Conservation (phyloP, 2,797 vertebrate genomes). For the Hyperoplus lanceolatus region DNA sequence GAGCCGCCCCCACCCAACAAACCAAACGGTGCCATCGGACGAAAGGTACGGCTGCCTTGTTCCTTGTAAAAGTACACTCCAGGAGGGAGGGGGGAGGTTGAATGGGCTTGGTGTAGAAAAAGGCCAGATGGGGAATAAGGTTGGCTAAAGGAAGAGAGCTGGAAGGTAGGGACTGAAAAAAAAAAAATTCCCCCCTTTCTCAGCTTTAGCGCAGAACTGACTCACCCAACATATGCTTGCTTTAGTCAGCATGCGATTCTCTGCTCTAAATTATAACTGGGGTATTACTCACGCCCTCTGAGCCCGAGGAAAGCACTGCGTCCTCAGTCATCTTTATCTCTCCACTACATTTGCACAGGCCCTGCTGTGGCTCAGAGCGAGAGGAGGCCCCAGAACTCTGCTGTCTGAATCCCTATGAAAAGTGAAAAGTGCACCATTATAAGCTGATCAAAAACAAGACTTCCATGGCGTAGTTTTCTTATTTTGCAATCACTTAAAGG, state of each 20-base stretch:
- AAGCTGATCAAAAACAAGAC: slow-evolving; percentile 37
- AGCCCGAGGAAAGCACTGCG: slow-evolving; percentile 74
- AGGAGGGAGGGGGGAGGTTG: slow-evolving; percentile 15
- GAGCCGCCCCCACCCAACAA: slow-evolving; percentile 96
- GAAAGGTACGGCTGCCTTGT: slow-evolving; percentile 88
- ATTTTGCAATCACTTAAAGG: slow-evolving; percentile 34
- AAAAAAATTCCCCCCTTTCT: slow-evolving; percentile 45
- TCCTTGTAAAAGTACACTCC: slow-evolving; percentile 50
- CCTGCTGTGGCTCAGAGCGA: slow-evolving; percentile 24
- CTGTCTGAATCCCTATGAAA: slow-evolving; percentile 21
- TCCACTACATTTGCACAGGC: slow-evolving; percentile 62
- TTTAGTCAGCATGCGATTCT: slow-evolving; percentile 83
- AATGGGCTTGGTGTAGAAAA: slow-evolving; percentile 53
- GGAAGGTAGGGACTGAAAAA: slow-evolving; percentile 62
- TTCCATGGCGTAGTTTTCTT: neutral
- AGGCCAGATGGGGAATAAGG: slow-evolving; percentile 68
- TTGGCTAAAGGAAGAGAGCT: slow-evolving; percentile 60
- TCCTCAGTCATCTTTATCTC: slow-evolving; percentile 72
- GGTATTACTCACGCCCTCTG: slow-evolving; percentile 80
- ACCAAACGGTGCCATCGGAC: slow-evolving; percentile 93
- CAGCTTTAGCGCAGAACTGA: slow-evolving; percentile 83
- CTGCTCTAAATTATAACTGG: slow-evolving; percentile 83
- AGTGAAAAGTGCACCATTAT: slow-evolving; percentile 17
- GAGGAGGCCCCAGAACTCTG: slow-evolving; percentile 43
- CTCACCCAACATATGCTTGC: slow-evolving; percentile 87